Conservation (phyloP, 2,797 vertebrate species). For the Lagocephalus sceleratus region DNA sequence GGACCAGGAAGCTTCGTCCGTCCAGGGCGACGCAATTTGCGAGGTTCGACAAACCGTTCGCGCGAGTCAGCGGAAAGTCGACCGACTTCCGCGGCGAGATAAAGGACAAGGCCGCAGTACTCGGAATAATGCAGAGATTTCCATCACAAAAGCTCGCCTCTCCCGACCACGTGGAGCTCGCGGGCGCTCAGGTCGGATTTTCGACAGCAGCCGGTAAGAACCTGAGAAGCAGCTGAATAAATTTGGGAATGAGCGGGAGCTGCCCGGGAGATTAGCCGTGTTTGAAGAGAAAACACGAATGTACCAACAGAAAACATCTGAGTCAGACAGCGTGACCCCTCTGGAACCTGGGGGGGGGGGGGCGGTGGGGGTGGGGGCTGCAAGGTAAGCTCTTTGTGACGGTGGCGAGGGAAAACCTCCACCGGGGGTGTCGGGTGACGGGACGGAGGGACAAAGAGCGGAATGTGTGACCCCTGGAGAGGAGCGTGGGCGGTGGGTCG, state of each 20-base stretch:
- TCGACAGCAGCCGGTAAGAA: constrained; percentile 25
- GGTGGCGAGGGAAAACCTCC: constrained; percentile 27
- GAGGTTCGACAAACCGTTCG: constrained; percentile 50
- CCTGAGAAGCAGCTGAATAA: constrained; percentile 53
- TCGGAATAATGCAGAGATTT: constrained; percentile 25
- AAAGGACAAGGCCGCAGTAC: constrained; percentile 2
- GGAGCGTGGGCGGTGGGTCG: too few relatives aligned
- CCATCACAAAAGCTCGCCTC: constrained; percentile 48
- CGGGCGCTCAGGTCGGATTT: constrained; percentile 26
- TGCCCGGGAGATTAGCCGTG: constrained; percentile 17
- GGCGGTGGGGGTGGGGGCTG: background rate
- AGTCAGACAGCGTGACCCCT: constrained; percentile 28
- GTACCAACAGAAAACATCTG: constrained; percentile 61
- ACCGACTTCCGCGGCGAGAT: constrained; percentile 25
- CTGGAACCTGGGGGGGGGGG: constrained; percentile 3
- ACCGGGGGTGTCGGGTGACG: constrained; percentile 68
- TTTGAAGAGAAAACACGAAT: constrained; percentile 61
- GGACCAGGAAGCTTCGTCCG: constrained; percentile 22
- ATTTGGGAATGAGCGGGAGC: constrained; percentile 15
- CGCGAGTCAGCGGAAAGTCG: constrained; percentile 43
- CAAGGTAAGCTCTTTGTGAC: background rate
- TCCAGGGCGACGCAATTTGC: constrained; percentile 39
- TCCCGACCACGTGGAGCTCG: constrained; percentile 39
- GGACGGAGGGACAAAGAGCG: constrained; percentile 19
- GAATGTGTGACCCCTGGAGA: too few relatives aligned